Percentiles rank a stretch among this genome's conserved stretches.
Evolutionary conservation across 2,888 invertebrate species (phyloP).

Genomic region (Prosapia bicincta): DNA sequence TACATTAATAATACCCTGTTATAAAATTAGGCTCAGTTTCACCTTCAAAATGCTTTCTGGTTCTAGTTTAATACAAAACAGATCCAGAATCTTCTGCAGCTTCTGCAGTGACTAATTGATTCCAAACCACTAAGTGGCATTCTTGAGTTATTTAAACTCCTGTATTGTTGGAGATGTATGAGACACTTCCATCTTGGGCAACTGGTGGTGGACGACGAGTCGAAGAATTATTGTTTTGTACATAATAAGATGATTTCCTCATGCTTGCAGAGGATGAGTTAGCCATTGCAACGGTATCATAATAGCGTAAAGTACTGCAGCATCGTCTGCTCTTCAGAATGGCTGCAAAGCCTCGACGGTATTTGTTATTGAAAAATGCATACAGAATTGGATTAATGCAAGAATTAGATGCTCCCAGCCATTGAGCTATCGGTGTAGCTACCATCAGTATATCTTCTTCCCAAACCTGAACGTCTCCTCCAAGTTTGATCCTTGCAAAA

Average conservation of each 20-base stretch:
- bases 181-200: conserved; percentile 53
- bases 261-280: conserved; percentile 71
- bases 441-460: conserved; percentile 77
- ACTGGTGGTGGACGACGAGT: conserved; percentile 53
- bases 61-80: not conserved
- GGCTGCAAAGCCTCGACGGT: conserved; percentile 83
- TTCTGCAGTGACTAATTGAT: not conserved
- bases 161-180: conserved; percentile 67
- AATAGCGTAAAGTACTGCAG: conserved; percentile 80
- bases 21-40: conserved; percentile 2
- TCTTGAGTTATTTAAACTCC: conserved; percentile 56
- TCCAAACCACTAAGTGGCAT: conserved; percentile 16
- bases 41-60: not conserved
- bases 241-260: conserved; percentile 81
- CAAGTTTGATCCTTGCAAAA: conserved; percentile 81
- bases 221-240: conserved; percentile 58
- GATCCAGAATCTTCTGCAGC: not conserved
- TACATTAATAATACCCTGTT: not conserved
- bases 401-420: conserved; percentile 90
- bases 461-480: conserved; percentile 68
- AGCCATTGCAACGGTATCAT: conserved; percentile 81
- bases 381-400: conserved; percentile 92
- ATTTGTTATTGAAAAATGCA: conserved; percentile 94
- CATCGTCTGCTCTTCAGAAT: conserved; percentile 82
- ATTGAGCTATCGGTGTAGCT: conserved; percentile 84